These are phyloP conservation scores for Delphinapterus leucas DNA, from an alignment of 2,113 vertebrate species.

Conservation along the genomic window DNA sequence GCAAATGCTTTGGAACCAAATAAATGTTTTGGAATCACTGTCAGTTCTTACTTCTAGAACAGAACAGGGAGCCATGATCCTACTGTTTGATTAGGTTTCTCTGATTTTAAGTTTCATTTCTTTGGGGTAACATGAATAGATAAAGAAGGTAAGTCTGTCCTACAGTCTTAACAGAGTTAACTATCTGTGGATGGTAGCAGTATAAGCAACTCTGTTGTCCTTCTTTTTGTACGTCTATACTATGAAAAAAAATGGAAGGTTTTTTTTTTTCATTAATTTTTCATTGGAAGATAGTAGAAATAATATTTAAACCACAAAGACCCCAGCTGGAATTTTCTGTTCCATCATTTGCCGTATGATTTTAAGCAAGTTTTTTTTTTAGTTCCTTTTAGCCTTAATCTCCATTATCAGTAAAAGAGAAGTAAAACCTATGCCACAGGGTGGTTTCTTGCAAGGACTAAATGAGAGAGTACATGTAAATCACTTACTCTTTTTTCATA, in stretches of 20 bases:
- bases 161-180: not conserved
- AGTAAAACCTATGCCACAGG: not conserved
- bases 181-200: not conserved
- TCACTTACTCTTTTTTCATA: not conserved
- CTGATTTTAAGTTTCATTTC: constrained; percentile 13
- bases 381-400: not conserved
- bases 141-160: not conserved
- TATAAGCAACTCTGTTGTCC: not conserved
- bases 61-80: not conserved
- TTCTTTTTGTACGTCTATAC: not conserved
- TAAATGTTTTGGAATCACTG: not conserved
- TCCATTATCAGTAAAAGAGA: not conserved
- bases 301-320: not conserved
- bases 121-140: not conserved
- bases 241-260: not conserved
- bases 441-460: not conserved
- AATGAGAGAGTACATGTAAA: not conserved
- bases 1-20: not conserved
- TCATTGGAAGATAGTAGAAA: not conserved
- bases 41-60: not conserved
- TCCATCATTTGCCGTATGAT: not conserved
- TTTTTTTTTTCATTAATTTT: not conserved
- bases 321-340: not conserved
- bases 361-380: not conserved
- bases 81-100: not conserved